Evolutionary conservation across 1,140 invertebrate species (phyloP), one percentile per base, ranked within the genome.

Genomic region (Drosophila guanche): DNA sequence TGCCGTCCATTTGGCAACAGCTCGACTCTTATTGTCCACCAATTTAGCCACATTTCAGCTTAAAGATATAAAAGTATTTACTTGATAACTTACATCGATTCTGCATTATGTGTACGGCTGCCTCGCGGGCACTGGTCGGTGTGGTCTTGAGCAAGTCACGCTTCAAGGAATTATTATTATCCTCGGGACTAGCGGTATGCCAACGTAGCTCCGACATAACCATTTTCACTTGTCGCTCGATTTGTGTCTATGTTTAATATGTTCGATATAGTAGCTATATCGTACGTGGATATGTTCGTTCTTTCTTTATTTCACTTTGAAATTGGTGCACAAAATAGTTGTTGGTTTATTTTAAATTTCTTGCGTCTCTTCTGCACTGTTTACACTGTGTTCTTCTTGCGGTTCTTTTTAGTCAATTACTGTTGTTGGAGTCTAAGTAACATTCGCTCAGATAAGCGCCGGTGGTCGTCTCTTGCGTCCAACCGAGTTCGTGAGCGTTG

Each of bases 151-250:
- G 70, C 61, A 91, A 72, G 76, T 91, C 89, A 66, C 89, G 78
- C 76, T 89, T 90, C 75, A 91, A 81, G 74, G 88, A 81, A 48
- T 80, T 90, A 56, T 78, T 91, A 79, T 89, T 91, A 90, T 91
- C 90, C 89, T 91, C 90, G 72, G 83, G 79, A 79, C 79, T 83
- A 66, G 76, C 84, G 57, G 73, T 81, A 63, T 79, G 86, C 90
- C 90, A 91, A 78, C 79, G 90, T 81, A 91, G 70, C 85, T 91
- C 90, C 81, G 90, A 91, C 90, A 91, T 91, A 89, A 91, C 90
- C 90, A 91, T 91, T 90, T 91, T 91, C 71, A 90, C 78, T 74
- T 73, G 57, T 52, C 56, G 56, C 37, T 45, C 62, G 22, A 53
- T 54, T 53, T 25, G 10, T 12, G 27, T 27, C 43, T 67, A 12